Base-by-base conservation (phyloP, 2,888 invertebrate species). In the Ypsolopha sequella region DNA sequence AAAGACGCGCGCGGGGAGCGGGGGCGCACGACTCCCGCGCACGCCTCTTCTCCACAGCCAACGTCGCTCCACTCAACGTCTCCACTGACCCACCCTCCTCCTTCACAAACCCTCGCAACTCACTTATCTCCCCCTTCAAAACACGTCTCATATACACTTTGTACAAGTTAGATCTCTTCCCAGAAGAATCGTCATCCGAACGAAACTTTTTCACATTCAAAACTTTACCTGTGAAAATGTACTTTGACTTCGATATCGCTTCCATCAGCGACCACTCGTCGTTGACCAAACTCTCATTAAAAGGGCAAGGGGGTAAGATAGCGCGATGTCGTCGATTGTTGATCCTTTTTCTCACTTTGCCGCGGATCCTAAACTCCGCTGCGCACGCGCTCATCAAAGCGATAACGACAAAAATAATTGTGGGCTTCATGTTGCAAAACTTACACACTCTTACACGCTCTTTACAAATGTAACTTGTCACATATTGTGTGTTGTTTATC, bases 221-320 rank as follows among this genome's bases (percentile, higher is more conserved):
- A 62, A 87, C 87, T 77, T 87, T 87, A 38, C 76, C 87, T 33
- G 87, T 87, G 70, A 87, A 87, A 66, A 87, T 87, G 63, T 76
- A 87, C 66, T 82, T 81, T 6, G 87, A 85, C 60, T 77, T 77
- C 53, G 76, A 74, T 74, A 87, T 87, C 68, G 85, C 84, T 54
- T 79, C 80, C 77, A 85, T 80, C 73, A 87, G 64, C 54, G 87
- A 73, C 79, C 84, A 80, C 70, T 85, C 82, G 63, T 87, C 84
- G 60, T 82, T 79, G 54, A 87, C 80, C 61, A 87, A 76, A 55
- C 84, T 84, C 66, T 82, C 81, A 67, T 87, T 87, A 74, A 87
- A 87, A 62, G 69, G 73, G 63, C 87, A 87, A 35, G 80, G 76
- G 53, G 85, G 85, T 58, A 80, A 65, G 44, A 79, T 70, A 44